phyloP scores from a whole-genome alignment of 2,113 vertebrate genomes.

The Oenanthe oenanthe region DNA sequence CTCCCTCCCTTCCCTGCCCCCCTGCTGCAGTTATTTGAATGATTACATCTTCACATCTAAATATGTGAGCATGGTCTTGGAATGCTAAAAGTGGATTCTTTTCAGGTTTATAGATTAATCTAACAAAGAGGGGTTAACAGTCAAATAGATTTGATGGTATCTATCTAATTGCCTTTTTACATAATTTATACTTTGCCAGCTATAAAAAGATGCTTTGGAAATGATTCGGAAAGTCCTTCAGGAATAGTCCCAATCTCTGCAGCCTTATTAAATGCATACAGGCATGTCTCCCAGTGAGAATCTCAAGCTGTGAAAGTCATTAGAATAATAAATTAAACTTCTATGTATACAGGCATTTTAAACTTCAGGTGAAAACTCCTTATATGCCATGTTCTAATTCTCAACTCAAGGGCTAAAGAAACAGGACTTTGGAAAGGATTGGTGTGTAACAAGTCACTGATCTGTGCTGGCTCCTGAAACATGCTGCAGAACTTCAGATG shows the following conservation, averaged over 20 bases:
- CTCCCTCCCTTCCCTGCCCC: neutral
- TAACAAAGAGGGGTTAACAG: conserved; percentile 65
- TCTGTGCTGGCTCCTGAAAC: conserved; percentile 2
- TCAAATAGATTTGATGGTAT: conserved; percentile 49
- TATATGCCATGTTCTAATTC: conserved; percentile 68
- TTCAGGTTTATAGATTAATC: conserved; percentile 53
- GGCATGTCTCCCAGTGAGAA: conserved; percentile 74
- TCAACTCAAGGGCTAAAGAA: conserved; percentile 43
- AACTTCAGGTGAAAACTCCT: conserved; percentile 72
- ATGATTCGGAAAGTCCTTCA: conserved; percentile 67
- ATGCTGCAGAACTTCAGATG: conserved; percentile 18
- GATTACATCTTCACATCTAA: conserved; percentile 9
- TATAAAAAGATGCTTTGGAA: conserved; percentile 76
- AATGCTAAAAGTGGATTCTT: conserved; percentile 47
- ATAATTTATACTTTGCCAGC: conserved; percentile 66
- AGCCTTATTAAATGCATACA: conserved; percentile 78
- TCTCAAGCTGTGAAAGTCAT: conserved; percentile 81
- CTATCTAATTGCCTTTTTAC: conserved; percentile 66
- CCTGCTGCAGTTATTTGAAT: neutral
- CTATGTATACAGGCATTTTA: conserved; percentile 68
- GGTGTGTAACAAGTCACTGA: conserved; percentile 11
- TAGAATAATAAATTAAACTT: conserved; percentile 84
- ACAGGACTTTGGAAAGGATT: neutral
- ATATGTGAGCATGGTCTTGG: conserved; percentile 18
- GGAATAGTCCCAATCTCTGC: conserved; percentile 73